Evolutionary conservation across 2,797 vertebrate species (phyloP), one percentile per base, ranked within the genome.

Genomic region (Eutrigla gurnardus): DNA sequence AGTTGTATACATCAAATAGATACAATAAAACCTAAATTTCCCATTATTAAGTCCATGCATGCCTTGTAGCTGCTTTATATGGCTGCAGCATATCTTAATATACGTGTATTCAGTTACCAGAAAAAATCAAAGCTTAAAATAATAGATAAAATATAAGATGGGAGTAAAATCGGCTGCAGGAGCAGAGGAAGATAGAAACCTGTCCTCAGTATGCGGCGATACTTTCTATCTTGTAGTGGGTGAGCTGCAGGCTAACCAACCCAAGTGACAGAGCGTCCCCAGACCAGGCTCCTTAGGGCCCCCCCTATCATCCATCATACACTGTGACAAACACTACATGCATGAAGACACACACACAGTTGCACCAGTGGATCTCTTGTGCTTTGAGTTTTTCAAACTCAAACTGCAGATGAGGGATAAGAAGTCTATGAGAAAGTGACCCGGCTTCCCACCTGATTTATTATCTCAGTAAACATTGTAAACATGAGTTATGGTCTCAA

Each of bases 251-350:
- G 77, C 78, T 62, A 79, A 86, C 50, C 75, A 71, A 70, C 64
- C 53, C 65, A 43, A 25, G 78, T 73, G 77, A 70, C 81, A 75
- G 74, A 71, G 39, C 36, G 46, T 83, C 68, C 65, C 50, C 40
- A 64, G 62, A 58, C 53, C 61, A 39, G 40, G 10, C 66, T 77
- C 37, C 46, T 72, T 68, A 80, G 25, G 25, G 25, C 25, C 25
- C 49, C 69, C 58, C 40, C 11, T 14, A 68, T 77, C 82, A 91
- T 91, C 86, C 80, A 90, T 92, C 89, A 88, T 65, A 78, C 75
- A 79, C 73, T 65, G 53, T 72, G 60, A 71, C 65, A 79, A 54
- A 79, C 76, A 68, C 49, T 18, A 55, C 68, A 73, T 59, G 32
- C 36, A 73, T 69, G 63, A 32, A 62, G 15, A 74, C 50, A 45